Percentiles rank a stretch among this genome's conserved stretches.
Evolutionary conservation across 2,797 vertebrate genomes (phyloP).

Genomic region (Erethizon dorsatum): DNA sequence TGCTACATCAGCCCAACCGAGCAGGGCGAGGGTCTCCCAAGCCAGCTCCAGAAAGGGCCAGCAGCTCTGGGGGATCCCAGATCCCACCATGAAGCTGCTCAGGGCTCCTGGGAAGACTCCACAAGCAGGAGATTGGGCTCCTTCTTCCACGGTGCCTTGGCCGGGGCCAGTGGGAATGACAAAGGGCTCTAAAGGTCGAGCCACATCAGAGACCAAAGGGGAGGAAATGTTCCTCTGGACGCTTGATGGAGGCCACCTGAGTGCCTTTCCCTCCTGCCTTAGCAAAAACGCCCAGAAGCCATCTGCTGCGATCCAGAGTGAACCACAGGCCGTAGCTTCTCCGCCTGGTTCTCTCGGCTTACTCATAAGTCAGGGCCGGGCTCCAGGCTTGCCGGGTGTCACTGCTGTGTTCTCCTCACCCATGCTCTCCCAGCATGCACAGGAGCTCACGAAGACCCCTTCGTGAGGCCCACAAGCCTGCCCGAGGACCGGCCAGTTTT

Average conservation of each 20-base stretch:
- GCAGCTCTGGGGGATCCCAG: neutral
- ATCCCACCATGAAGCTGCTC: neutral
- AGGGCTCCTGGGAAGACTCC: neutral
- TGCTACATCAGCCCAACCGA: fast-evolving
- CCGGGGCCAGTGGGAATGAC: neutral
- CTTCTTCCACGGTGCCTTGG: neutral
- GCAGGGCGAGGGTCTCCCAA: neutral
- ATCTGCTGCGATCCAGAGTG: constrained; percentile 74
- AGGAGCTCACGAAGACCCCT: neutral
- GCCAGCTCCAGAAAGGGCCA: neutral
- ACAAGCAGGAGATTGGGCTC: neutral
- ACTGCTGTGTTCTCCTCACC: neutral
- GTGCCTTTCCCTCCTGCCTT: constrained; percentile 75
- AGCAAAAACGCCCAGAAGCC: constrained; percentile 51
- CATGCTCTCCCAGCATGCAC: too few relatives aligned
- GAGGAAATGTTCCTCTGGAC: constrained; percentile 35
- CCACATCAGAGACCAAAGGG: neutral
- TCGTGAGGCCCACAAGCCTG: neutral
- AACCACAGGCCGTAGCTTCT: constrained; percentile 35
- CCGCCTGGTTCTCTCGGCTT: constrained; percentile 64
- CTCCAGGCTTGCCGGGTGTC: neutral
- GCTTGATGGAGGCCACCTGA: constrained; percentile 65
- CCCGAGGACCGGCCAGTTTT: neutral
- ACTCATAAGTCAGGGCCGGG: neutral
- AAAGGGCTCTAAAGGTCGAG: neutral